Base-by-base conservation (phyloP, 2,113 vertebrate species). In the Passer montanus region DNA sequence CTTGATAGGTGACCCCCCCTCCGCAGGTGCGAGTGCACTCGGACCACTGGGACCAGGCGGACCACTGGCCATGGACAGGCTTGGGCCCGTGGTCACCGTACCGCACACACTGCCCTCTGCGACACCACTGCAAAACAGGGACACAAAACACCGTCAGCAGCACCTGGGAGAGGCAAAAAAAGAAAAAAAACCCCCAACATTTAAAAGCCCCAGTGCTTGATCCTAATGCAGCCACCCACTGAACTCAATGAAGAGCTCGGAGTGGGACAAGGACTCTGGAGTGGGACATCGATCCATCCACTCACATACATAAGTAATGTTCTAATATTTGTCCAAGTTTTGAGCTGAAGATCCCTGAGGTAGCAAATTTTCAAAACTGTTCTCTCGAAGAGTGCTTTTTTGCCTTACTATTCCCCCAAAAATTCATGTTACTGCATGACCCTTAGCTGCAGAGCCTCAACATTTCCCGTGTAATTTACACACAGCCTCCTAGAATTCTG, bases 11-110 rank as follows among this genome's bases (percentile, higher is more conserved):
- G 73, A 99, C 98, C 46, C 99, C 99, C 63, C 98, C 98, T 60
- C 99, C 99, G 20, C 99, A 99, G 7, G 98, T 99, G 56, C 99
- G 98, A 47, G 99, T 99, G 93, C 99, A 99, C n/a, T 99, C 98
- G 0, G 99, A 99, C 99, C 99, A 99, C 86, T 97, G 97, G 0
- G 99, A 98, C 99, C 99, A 99, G 41, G 97, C 31, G 0, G 99
- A 99, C 99, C 99, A 99, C 75, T 99, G 99, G 44, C 99, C 99
- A 3, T 99, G 96, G 49, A 99, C 60, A 2, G 99, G 98, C 77
- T 97, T 98, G 22, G 99, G 99, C 9, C 99, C 99, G 0, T 98
- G 98, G 26, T 99, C 99, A 41, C 99, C 99, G 0, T 98, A 98
- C 72, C 98, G 98, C 11, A 99, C 98, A 92, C 99, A 99, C 96